phyloP scores from a whole-genome alignment of 2,113 vertebrate genomes.

The Lampris incognitus region DNA sequence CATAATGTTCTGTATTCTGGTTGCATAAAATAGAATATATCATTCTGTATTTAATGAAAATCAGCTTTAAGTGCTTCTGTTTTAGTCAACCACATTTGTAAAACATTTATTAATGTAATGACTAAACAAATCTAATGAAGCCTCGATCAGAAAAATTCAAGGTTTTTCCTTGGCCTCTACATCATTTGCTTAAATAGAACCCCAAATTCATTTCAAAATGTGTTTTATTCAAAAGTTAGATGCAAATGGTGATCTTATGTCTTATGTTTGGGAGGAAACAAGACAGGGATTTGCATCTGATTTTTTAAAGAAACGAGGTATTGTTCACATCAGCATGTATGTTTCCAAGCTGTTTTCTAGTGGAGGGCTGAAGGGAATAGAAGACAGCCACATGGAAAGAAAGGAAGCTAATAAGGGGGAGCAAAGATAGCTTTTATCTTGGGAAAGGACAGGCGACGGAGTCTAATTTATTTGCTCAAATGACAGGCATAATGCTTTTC shows the following conservation, averaged over 20 bases:
- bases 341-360: slow-evolving; percentile 6
- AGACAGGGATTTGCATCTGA: neutral
- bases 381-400: neutral
- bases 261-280: neutral
- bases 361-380: slow-evolving; percentile 5
- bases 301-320: neutral
- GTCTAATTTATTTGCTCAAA: slow-evolving; percentile 32
- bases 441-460: slow-evolving; percentile 37
- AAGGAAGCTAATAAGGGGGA: slow-evolving; percentile 40
- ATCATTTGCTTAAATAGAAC: slow-evolving; percentile 5
- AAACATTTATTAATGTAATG: slow-evolving; percentile 7
- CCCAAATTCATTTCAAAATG: neutral
- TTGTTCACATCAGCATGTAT: slow-evolving; percentile 9
- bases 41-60: slow-evolving; percentile 14
- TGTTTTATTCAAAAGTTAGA: slow-evolving; percentile 7
- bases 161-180: slow-evolving; percentile 1
- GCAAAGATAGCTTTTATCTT: slow-evolving; percentile 16
- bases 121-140: slow-evolving; percentile 21
- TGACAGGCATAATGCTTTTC: slow-evolving; percentile 24
- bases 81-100: slow-evolving; percentile 26
- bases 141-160: slow-evolving; percentile 9
- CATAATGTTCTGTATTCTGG: slow-evolving; percentile 12
- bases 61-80: slow-evolving; percentile 20
- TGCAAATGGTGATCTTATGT: neutral
- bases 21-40: neutral